Evolutionary conservation across 2,888 invertebrate genomes (phyloP).

Genomic region (Drosophila helvetica): DNA sequence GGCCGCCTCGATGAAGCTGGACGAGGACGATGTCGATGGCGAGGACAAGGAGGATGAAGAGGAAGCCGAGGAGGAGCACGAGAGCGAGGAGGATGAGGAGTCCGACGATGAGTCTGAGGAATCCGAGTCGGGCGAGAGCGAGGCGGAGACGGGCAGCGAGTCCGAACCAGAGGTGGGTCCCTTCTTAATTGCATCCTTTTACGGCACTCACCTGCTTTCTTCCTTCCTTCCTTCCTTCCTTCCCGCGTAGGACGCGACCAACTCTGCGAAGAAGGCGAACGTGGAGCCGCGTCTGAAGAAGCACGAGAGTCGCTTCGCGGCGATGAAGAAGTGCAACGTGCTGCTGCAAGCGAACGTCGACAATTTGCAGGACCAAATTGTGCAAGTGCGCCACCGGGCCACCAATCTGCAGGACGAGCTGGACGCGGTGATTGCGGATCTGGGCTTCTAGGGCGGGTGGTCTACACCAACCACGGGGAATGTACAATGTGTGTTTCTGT

Average conservation of each 20-base stretch:
- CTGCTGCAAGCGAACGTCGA: constrained; percentile 94
- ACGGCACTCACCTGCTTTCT: constrained; percentile 14
- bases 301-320: constrained; percentile 91
- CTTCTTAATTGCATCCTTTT: neutral
- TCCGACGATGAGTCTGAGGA: constrained; percentile 85
- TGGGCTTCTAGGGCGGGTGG: constrained; percentile 86
- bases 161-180: constrained; percentile 73
- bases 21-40: constrained; percentile 89
- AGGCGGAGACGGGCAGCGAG: constrained; percentile 80
- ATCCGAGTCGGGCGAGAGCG: constrained; percentile 86
- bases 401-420: constrained; percentile 91
- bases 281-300: constrained; percentile 88
- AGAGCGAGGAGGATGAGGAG: constrained; percentile 76
- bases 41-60: constrained; percentile 87
- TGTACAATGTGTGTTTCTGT: constrained; percentile 65
- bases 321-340: constrained; percentile 94
- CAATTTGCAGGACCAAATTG: constrained; percentile 92
- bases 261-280: constrained; percentile 88
- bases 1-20: constrained; percentile 93
- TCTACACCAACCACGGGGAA: constrained; percentile 26
- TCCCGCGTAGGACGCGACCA: constrained; percentile 86
- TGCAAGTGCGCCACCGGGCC: constrained; percentile 92
- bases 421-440: constrained; percentile 93
- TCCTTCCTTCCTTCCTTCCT: neutral
- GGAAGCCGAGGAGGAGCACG: constrained; percentile 84